phyloP scores from a whole-genome alignment of 2,797 vertebrate genomes.

The Odontamblyopus rebecca region DNA sequence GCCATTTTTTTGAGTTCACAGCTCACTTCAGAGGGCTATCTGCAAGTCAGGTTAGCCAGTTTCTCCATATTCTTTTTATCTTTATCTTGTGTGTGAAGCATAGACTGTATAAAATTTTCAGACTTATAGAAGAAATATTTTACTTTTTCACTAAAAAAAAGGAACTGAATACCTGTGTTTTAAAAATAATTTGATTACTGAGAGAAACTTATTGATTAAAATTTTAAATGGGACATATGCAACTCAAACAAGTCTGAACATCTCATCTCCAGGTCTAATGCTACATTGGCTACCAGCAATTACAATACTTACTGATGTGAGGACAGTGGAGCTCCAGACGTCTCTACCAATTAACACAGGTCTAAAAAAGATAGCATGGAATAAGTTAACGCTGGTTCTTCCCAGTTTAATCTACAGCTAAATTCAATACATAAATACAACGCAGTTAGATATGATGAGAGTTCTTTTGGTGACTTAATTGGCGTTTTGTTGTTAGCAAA shows the following conservation, averaged over 20 bases:
- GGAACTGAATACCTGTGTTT: neutral
- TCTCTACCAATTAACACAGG: neutral
- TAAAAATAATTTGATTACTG: neutral
- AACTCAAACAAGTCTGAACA: too few relatives aligned
- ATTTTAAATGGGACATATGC: too few relatives aligned
- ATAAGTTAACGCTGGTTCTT: neutral
- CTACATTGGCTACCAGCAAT: too few relatives aligned
- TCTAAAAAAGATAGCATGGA: neutral
- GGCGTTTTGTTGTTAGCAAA: constrained; percentile 23
- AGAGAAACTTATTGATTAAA: neutral
- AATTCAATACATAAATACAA: neutral
- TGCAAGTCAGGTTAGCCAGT: too few relatives aligned
- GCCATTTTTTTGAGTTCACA: too few relatives aligned
- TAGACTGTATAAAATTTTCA: too few relatives aligned
- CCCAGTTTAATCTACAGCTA: neutral
- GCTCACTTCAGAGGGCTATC: too few relatives aligned
- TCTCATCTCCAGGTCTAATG: too few relatives aligned
- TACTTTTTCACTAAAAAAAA: too few relatives aligned
- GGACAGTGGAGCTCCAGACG: neutral
- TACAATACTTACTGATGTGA: constrained; percentile 46
- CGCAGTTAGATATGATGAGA: neutral
- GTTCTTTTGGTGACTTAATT: neutral
- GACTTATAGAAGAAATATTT: too few relatives aligned
- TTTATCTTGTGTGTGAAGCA: too few relatives aligned
- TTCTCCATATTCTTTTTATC: too few relatives aligned